Evolutionary conservation across 2,888 invertebrate species (phyloP).

Genomic region (Eugnorisma glareosa): DNA sequence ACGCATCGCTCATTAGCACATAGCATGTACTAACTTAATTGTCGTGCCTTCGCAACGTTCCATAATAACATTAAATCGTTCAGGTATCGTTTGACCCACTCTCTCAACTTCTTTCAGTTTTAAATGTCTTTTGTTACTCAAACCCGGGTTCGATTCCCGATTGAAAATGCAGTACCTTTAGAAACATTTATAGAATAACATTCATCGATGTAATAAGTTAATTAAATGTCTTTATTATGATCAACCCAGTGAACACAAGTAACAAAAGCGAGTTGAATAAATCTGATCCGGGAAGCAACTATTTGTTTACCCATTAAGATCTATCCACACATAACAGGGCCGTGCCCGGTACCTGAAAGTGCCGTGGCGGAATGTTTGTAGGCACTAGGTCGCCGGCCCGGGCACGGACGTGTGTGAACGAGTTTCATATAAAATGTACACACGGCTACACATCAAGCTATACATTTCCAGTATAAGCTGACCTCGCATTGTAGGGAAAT

Average conservation of each 20-base stretch:
- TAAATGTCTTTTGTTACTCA: not conserved
- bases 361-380: too few relatives aligned
- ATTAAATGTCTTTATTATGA: not conserved
- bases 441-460: too few relatives aligned
- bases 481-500: too few relatives aligned
- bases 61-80: conserved; percentile 18
- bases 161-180: not conserved
- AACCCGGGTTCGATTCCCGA: not conserved
- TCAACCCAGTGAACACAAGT: not conserved
- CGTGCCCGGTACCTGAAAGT: too few relatives aligned
- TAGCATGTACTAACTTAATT: conserved; percentile 40
- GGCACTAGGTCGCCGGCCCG: too few relatives aligned
- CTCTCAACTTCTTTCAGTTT: not conserved
- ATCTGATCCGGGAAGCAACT: not conserved
- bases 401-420: too few relatives aligned
- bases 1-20: conserved; percentile 26
- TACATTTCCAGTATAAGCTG: too few relatives aligned
- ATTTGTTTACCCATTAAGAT: not conserved
- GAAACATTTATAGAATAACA: not conserved
- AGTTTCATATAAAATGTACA: too few relatives aligned
- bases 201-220: not conserved
- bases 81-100: conserved; percentile 1
- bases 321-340: too few relatives aligned
- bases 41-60: conserved; percentile 10
- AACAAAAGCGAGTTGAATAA: not conserved